Evolutionary conservation across 2,113 vertebrate genomes (phyloP).

Genomic region (Syngnathus floridae): DNA sequence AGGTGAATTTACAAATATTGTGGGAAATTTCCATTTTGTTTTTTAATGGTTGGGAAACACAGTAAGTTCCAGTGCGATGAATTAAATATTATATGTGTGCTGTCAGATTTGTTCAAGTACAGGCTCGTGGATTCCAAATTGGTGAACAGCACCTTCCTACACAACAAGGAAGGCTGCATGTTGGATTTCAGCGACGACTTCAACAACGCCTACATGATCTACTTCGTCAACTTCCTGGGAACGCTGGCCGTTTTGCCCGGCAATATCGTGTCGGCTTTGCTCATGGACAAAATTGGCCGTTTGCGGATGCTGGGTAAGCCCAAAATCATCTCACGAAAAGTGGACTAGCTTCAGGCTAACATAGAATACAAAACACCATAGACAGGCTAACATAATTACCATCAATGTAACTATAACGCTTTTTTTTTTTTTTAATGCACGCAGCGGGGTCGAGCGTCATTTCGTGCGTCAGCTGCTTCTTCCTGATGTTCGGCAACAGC

Average conservation of each 20-base stretch:
- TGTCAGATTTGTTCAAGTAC: slow-evolving; percentile 91
- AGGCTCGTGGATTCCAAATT: slow-evolving; percentile 86
- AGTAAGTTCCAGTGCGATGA: no score
- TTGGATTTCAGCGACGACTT: slow-evolving; percentile 90
- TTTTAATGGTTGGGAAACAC: no score
- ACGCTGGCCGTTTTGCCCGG: slow-evolving; percentile 91
- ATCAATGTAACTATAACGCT: not conserved
- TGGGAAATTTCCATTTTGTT: no score
- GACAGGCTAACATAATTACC: not conserved
- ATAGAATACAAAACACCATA: not conserved
- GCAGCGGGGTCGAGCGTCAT: slow-evolving; percentile 92
- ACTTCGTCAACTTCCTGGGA: slow-evolving; percentile 96
- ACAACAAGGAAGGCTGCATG: slow-evolving; percentile 95
- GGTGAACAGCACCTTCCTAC: slow-evolving; percentile 90
- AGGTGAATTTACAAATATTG: no score
- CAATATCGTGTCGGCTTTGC: slow-evolving; percentile 91
- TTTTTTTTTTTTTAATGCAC: not conserved
- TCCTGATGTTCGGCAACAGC: slow-evolving; percentile 92
- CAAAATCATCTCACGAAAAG: not conserved
- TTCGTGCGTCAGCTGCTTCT: slow-evolving; percentile 96
- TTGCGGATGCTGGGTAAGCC: slow-evolving; percentile 89
- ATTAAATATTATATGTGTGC: not conserved
- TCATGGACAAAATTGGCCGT: slow-evolving; percentile 98
- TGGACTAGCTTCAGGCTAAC: not conserved
- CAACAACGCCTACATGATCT: slow-evolving; percentile 98